Conservation (phyloP, 2,888 invertebrate genomes). For the Brachypalpus laphriformis region DNA sequence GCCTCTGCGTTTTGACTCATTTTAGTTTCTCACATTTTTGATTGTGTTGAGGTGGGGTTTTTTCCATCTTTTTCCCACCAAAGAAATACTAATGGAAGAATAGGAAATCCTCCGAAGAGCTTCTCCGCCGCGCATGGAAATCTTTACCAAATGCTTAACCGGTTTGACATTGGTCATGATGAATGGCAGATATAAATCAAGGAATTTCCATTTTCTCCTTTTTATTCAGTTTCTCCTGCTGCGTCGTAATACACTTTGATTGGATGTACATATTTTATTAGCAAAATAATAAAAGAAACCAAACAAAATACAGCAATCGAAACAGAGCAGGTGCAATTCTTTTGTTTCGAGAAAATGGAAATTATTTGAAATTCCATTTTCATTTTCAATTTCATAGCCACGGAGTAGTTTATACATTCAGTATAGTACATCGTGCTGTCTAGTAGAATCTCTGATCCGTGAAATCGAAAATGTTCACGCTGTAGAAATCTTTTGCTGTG, state of each 20-base stretch:
- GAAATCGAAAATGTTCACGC: slow-evolving; percentile 48
- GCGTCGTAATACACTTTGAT: neutral
- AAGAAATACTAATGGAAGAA: too few species aligned
- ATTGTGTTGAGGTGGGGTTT: too few species aligned
- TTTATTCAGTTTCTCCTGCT: neutral
- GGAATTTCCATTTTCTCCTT: neutral
- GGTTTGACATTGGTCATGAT: neutral
- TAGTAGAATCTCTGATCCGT: slow-evolving; percentile 37
- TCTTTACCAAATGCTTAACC: neutral
- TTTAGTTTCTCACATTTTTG: too few species aligned
- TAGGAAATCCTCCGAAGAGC: too few species aligned
- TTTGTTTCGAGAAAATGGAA: slow-evolving; percentile 3
- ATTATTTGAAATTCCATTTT: slow-evolving; percentile 2
- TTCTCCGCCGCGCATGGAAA: too few species aligned
- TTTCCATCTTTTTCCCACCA: too few species aligned
- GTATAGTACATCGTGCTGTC: neutral
- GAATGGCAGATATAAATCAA: neutral
- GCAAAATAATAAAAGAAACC: neutral
- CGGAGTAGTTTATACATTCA: neutral
- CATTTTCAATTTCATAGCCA: slow-evolving; percentile 8
- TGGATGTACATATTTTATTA: slow-evolving; percentile 9
- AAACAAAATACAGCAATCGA: neutral
- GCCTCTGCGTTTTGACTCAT: too few species aligned
- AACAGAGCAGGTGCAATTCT: slow-evolving; percentile 24
- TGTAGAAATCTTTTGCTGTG: neutral